These are phyloP conservation scores for Hycleus cichorii DNA, from an alignment of 1,140 invertebrate genomes.

Conservation along the genomic window DNA sequence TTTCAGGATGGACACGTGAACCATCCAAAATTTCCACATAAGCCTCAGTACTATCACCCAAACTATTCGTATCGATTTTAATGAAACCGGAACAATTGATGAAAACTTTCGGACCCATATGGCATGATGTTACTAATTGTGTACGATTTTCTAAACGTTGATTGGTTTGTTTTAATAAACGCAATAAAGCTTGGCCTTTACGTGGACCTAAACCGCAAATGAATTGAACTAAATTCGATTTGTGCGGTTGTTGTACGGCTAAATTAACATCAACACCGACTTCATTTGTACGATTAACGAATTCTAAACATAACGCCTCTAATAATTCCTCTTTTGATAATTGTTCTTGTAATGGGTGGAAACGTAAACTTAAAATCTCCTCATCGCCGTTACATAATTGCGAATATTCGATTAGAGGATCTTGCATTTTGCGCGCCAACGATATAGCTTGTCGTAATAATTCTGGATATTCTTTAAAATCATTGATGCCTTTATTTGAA, in stretches of 20 bases:
- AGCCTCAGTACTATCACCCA: constrained; percentile 89
- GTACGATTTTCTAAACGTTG: constrained; percentile 90
- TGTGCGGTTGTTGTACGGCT: constrained; percentile 80
- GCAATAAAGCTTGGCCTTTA: constrained; percentile 85
- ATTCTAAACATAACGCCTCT: constrained; percentile 81
- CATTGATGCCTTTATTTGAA: constrained; percentile 74
- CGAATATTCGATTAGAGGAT: constrained; percentile 93
- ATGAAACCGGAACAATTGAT: constrained; percentile 99
- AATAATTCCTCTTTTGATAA: constrained; percentile 76
- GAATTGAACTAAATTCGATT: constrained; percentile 90
- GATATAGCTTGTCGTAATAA: constrained; percentile 87
- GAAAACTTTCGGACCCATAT: constrained; percentile 98
- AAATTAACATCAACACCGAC: constrained; percentile 98
- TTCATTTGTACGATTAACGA: constrained; percentile 91
- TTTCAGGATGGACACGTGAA: constrained; percentile 96
- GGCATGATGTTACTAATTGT: constrained; percentile 88
- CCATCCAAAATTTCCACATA: constrained; percentile 96
- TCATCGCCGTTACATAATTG: constrained; percentile 93
- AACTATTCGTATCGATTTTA: constrained; percentile 92
- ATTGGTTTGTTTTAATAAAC: constrained; percentile 88
- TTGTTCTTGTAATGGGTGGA: constrained; percentile 82
- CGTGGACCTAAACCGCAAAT: constrained; percentile 94
- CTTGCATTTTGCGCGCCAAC: constrained; percentile 83
- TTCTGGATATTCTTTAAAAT: constrained; percentile 88
- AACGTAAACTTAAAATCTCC: constrained; percentile 90